Evolutionary conservation across 2,797 vertebrate species (phyloP), one percentile per base, ranked within the genome.

Genomic region (Pseudochirops cupreus): DNA sequence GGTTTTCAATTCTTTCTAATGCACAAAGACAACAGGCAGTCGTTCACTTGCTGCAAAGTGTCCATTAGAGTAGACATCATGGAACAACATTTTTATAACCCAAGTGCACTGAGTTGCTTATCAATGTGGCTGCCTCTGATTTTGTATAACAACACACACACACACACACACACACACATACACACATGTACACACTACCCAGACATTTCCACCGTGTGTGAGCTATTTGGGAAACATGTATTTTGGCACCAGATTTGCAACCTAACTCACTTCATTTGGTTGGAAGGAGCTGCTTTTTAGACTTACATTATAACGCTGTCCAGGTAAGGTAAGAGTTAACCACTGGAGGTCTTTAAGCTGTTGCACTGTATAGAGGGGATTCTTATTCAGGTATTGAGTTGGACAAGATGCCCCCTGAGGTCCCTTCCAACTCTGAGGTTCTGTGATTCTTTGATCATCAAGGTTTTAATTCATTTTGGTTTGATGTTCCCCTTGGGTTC

Each of bases 1-100:
- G 99, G 99, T 99, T 99, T 99, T 94, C 97, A 97, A 0, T 98
- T 98, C 97, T 98, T 98, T 98, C 98, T 98, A 97, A 98, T 98
- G 98, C 98, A 98, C 98, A 98, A 95, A 97, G 74, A 97, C 93
- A 96, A 98, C 54, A 97, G 97, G 98, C 98, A 98, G 98, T 98
- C 26, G 98, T 98, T 98, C 98, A 97, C 98, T 97, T 97, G 96
- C 93, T 98, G 54, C 91, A 97, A 97, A 98, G 98, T 98, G 97
- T 98, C 98, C 92, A 92, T 97, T 98, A 98, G 98, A 97, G 95
- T 97, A 98, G 93, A 39, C 90, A 97, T 97, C 98, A 97, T 96
- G 97, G 97, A 98, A 97, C 95, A 97, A 98, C 98, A 33, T 98
- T 98, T 98, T 98, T 98, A 98, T 98, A 98, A 98, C 98, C 97